A percentile compares a stretch with the other conserved stretches of the same genome.
Conservation (phyloP, 1,140 invertebrate species). For the Drosophila tropicalis region DNA sequence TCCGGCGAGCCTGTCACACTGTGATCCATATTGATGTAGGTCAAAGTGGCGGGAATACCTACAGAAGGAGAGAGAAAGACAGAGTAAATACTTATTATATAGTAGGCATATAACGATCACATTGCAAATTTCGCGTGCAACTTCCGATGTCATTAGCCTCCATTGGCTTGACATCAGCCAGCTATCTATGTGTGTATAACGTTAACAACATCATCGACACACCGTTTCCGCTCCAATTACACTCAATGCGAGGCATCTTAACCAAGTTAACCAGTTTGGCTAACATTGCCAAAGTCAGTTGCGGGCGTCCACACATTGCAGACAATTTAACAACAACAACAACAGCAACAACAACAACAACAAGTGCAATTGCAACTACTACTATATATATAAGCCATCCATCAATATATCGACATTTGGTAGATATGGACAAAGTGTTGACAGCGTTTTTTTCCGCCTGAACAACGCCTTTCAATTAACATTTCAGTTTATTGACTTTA, state of each 20-base stretch:
- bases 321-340: background rate
- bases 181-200: conserved; percentile 8
- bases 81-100: background rate
- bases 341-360: background rate
- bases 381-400: background rate
- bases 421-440: conserved; percentile 23
- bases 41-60: conserved; percentile 92
- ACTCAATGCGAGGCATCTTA: conserved; percentile 16
- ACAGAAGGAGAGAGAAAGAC: conserved; percentile 14
- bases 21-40: conserved; percentile 88
- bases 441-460: conserved; percentile 41
- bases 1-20: conserved; percentile 87
- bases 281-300: conserved; percentile 25
- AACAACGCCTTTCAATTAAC: conserved; percentile 31
- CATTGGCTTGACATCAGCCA: conserved; percentile 51
- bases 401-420: conserved; percentile 19
- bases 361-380: background rate
- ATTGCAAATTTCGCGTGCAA: conserved; percentile 49
- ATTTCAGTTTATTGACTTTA: conserved; percentile 16
- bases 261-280: conserved; percentile 34
- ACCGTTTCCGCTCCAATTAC: conserved; percentile 70
- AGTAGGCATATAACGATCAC: background rate
- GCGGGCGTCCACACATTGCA: conserved; percentile 37
- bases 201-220: conserved; percentile 10
- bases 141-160: conserved; percentile 66